phyloP scores from a whole-genome alignment of 2,113 vertebrate genomes.

The Dryoscopus gambensis region DNA sequence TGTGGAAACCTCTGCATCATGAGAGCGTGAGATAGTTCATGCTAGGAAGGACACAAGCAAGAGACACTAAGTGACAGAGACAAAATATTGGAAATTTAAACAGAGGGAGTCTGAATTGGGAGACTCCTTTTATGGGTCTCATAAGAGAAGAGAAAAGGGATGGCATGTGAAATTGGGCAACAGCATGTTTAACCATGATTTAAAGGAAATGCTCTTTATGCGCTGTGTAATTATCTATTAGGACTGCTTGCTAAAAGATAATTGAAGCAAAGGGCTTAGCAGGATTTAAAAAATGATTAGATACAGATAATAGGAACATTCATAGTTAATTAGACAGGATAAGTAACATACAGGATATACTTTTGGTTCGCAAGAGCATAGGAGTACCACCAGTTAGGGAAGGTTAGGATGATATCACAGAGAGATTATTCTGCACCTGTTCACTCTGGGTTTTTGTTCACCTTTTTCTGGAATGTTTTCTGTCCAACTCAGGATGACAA shows the following conservation, averaged over 20 bases:
- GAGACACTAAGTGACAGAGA: neutral
- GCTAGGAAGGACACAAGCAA: neutral
- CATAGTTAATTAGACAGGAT: neutral
- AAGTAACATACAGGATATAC: neutral
- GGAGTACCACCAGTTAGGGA: neutral
- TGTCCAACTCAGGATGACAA: neutral
- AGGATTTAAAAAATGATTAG: neutral
- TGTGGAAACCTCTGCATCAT: neutral
- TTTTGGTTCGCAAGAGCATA: fast-evolving
- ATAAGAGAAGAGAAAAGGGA: neutral
- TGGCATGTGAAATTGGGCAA: neutral
- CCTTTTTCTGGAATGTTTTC: neutral
- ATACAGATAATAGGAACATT: neutral
- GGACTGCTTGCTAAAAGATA: neutral
- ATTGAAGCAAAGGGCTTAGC: neutral
- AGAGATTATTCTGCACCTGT: neutral
- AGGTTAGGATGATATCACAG: neutral
- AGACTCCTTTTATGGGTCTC: neutral
- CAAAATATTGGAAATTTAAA: neutral
- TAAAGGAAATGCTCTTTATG: neutral
- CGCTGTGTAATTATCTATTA: neutral
- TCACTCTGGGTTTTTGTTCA: neutral
- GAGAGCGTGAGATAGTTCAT: neutral
- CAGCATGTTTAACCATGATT: neutral
- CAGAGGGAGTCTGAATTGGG: neutral